These are phyloP conservation scores for Camponotus vicinus DNA, from an alignment of 1,140 invertebrate species.

Conservation along the genomic window DNA sequence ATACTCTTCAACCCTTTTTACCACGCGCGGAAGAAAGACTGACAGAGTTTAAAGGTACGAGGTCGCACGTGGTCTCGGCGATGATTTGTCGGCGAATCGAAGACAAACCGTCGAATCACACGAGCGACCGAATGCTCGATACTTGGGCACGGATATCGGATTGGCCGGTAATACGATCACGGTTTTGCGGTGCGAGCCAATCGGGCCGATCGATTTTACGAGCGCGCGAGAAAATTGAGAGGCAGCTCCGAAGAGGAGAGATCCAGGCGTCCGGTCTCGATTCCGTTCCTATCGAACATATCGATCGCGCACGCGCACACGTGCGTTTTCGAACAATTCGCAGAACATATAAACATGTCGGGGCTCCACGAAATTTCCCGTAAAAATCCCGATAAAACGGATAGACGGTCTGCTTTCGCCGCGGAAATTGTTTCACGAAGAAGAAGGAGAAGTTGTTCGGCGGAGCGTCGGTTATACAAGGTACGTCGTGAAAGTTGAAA, in stretches of 20 bases:
- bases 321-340: not conserved
- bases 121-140: slow-evolving; percentile 48
- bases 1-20: not conserved
- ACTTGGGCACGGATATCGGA: slow-evolving; percentile 41
- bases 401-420: slow-evolving; percentile 31
- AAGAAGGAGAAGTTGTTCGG: not conserved
- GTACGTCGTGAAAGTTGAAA: slow-evolving; percentile 54
- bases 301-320: not conserved
- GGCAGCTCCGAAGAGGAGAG: slow-evolving; percentile 23
- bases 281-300: not conserved
- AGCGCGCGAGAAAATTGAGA: slow-evolving; percentile 57
- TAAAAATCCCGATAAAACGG: slow-evolving; percentile 17
- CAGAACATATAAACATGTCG: slow-evolving; percentile 8
- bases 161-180: slow-evolving; percentile 62
- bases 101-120: slow-evolving; percentile 24
- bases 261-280: not conserved
- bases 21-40: not conserved
- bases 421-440: slow-evolving; percentile 15
- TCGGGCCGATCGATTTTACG: slow-evolving; percentile 50
- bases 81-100: slow-evolving; percentile 58
- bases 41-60: not conserved
- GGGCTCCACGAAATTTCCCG: slow-evolving; percentile 5
- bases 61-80: slow-evolving; percentile 3
- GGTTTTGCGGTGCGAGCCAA: slow-evolving; percentile 26
- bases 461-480: slow-evolving; percentile 14